Conservation (phyloP, 2,888 invertebrate genomes). For the Agrilus mali region DNA sequence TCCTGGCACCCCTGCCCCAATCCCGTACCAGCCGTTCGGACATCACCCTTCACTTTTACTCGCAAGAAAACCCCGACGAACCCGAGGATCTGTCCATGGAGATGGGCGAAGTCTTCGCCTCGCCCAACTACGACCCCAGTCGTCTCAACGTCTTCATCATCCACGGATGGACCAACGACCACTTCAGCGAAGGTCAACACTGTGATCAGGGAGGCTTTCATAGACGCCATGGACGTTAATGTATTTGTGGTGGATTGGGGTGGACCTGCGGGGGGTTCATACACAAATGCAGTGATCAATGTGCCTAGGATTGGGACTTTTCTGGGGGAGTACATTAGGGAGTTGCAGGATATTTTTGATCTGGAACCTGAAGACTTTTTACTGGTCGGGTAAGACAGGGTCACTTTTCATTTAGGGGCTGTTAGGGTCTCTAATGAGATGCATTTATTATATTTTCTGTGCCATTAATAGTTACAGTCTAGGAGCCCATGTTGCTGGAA, state of each 20-base stretch:
- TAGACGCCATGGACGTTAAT: constrained; percentile 20
- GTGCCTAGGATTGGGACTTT: constrained; percentile 18
- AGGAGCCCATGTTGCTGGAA: constrained; percentile 2
- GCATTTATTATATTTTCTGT: too few species aligned
- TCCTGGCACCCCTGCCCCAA: too few species aligned
- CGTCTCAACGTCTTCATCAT: constrained; percentile 21
- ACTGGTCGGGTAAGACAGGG: constrained; percentile 14
- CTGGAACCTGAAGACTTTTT: constrained; percentile 14
- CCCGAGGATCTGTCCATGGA: too few species aligned
- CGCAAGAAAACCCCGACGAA: too few species aligned
- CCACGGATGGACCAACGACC: constrained; percentile 26
- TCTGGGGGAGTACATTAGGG: constrained; percentile 19
- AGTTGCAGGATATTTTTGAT: constrained; percentile 14
- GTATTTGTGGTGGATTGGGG: constrained; percentile 27
- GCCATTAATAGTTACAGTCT: constrained; percentile 12
- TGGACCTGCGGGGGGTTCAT: constrained; percentile 15
- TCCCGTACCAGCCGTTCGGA: too few species aligned
- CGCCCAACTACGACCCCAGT: constrained; percentile 15
- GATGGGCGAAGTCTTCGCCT: too few species aligned
- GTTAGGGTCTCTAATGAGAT: too few species aligned
- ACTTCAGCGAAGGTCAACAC: constrained; percentile 17
- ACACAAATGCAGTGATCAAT: constrained; percentile 14
- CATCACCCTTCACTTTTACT: too few species aligned
- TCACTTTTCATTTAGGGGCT: too few species aligned
- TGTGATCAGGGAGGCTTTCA: constrained; percentile 15